phyloP scores from a whole-genome alignment of 2,888 invertebrate genomes.

The Polydrusus pterygomalis region DNA sequence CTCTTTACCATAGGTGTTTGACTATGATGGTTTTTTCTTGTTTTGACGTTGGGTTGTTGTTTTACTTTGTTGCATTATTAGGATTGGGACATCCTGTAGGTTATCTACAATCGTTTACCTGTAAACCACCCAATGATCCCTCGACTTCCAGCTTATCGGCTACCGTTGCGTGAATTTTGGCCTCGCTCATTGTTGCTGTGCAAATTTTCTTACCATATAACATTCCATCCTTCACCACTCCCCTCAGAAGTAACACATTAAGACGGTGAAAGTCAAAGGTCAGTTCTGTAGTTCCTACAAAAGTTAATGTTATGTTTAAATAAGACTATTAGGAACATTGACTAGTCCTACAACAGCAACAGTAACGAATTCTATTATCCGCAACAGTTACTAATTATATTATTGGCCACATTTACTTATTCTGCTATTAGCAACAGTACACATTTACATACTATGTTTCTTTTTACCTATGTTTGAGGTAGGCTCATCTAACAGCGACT shows the following conservation, averaged over 20 bases:
- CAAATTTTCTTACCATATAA: slow-evolving; percentile 91
- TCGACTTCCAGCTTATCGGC: slow-evolving; percentile 78
- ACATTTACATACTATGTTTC: no score
- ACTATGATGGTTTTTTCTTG: no score
- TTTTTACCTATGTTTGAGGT: slow-evolving; percentile 46
- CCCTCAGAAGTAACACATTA: slow-evolving; percentile 89
- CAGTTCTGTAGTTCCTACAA: slow-evolving; percentile 83
- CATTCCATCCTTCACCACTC: slow-evolving; percentile 82
- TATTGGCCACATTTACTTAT: no score
- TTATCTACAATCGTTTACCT: slow-evolving; percentile 69
- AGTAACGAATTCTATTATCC: neutral
- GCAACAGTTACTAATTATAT: no score
- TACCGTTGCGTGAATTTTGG: slow-evolving; percentile 89
- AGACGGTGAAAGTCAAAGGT: slow-evolving; percentile 95
- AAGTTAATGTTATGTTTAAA: slow-evolving; percentile 59
- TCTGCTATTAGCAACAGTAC: no score
- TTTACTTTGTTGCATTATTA: no score
- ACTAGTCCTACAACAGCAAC: neutral
- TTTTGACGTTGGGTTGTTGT: no score
- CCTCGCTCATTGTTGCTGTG: slow-evolving; percentile 93
- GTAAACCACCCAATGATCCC: slow-evolving; percentile 94
- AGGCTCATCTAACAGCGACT: slow-evolving; percentile 64
- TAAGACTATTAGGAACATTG: no score
- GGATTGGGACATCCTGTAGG: no score
- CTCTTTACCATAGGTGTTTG: no score